Conservation (phyloP, 2,113 vertebrate genomes). For the Barbus barbus region DNA sequence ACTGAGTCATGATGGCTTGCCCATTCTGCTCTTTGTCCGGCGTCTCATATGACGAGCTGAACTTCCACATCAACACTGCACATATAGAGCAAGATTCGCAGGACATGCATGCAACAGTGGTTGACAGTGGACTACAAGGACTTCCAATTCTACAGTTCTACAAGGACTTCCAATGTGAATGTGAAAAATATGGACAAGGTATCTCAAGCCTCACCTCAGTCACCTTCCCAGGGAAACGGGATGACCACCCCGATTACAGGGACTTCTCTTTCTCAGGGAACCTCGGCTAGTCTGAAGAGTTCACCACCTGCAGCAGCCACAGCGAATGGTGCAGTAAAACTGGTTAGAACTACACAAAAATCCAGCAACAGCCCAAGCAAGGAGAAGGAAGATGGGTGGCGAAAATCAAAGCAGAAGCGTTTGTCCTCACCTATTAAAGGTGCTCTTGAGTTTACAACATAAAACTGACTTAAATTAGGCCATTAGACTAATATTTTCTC, state of each 20-base stretch:
- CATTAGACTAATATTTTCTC: background rate
- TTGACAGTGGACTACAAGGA: background rate
- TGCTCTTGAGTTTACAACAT: constrained; percentile 31
- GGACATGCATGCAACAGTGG: background rate
- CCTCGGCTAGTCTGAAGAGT: background rate
- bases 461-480: background rate
- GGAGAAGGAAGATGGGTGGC: constrained; percentile 17
- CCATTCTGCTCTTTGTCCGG: constrained; percentile 77
- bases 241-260: background rate
- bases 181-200: background rate
- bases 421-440: constrained; percentile 51
- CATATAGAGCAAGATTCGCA: constrained; percentile 56
- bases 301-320: background rate
- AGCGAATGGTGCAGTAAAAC: background rate
- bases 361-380: background rate
- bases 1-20: constrained; percentile 70
- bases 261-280: constrained; percentile 7
- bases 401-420: constrained; percentile 54
- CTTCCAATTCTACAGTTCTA: background rate
- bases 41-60: constrained; percentile 75
- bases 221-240: too few species aligned
- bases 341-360: background rate
- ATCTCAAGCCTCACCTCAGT: background rate
- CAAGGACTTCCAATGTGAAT: background rate
- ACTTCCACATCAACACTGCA: constrained; percentile 73